A percentile compares a stretch with the other conserved stretches of the same genome.
Evolutionary conservation across 2,113 vertebrate genomes (phyloP).

Genomic region (Xenus cinereus): DNA sequence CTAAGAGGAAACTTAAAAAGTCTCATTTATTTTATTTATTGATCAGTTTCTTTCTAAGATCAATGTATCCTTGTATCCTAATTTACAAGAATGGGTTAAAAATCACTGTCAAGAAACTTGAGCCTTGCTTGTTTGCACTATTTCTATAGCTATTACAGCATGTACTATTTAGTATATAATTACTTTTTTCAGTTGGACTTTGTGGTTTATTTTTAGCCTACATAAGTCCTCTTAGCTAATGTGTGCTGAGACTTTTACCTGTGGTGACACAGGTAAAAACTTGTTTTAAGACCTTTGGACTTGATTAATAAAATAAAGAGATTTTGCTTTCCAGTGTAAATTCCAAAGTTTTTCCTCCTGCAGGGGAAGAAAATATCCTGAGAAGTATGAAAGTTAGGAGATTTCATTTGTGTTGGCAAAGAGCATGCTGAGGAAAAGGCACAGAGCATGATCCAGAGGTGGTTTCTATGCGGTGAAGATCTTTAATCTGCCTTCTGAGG

Average conservation of each 20-base stretch:
- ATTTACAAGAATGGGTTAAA: background rate
- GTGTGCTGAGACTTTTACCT: background rate
- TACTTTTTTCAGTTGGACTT: background rate
- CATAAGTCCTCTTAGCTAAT: background rate
- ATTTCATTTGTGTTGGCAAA: background rate
- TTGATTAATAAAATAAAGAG: background rate
- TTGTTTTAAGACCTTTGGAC: background rate
- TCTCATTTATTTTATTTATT: background rate
- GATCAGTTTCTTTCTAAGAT: background rate
- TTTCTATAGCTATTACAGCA: background rate
- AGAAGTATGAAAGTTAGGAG: background rate
- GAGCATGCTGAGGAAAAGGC: background rate
- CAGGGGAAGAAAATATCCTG: background rate
- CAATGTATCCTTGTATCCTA: background rate
- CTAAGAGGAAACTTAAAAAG: background rate
- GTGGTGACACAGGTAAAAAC: background rate
- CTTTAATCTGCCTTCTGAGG: background rate
- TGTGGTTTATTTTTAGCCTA: background rate
- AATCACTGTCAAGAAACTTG: background rate
- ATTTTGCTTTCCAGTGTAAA: background rate
- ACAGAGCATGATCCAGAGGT: background rate
- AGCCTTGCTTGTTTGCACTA: background rate
- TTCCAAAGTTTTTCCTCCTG: background rate
- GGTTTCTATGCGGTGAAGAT: background rate
- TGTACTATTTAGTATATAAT: background rate